Evolutionary conservation across 2,888 invertebrate species (phyloP).

Genomic region (Euproctis similis): DNA sequence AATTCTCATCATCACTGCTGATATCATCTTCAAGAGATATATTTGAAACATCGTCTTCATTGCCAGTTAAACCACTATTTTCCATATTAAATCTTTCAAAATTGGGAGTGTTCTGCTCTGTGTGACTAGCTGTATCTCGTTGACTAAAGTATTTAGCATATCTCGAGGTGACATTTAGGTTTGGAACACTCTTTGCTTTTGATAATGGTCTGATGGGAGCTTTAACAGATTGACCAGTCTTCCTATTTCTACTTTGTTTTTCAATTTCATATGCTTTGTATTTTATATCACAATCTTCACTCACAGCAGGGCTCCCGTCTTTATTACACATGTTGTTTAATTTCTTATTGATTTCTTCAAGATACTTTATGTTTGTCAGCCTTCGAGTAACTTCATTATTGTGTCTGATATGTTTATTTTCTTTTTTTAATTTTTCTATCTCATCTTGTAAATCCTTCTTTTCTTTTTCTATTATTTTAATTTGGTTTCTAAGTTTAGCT

Average conservation of each 20-base stretch:
- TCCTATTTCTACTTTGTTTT: conserved; percentile 48
- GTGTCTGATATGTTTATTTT: conserved; percentile 78
- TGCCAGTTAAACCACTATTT: conserved; percentile 12
- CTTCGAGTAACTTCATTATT: conserved; percentile 74
- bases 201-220: conserved; percentile 27
- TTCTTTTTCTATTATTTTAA: conserved; percentile 83
- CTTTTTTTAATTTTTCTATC: conserved; percentile 80
- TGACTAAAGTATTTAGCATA: conserved; percentile 72
- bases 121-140: conserved; percentile 54
- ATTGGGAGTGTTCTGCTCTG: conserved; percentile 30
- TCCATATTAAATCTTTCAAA: conserved; percentile 20
- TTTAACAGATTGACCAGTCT: conserved; percentile 26
- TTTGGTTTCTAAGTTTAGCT: conserved; percentile 83
- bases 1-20: conserved; percentile 44
- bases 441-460: conserved; percentile 78
- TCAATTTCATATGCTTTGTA: conserved; percentile 64
- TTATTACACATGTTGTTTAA: conserved; percentile 45
- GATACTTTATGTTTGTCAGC: conserved; percentile 81
- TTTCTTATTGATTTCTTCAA: conserved; percentile 83
- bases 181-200: conserved; percentile 70
- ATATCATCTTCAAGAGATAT: conserved; percentile 28
- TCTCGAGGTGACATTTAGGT: conserved; percentile 62
- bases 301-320: conserved; percentile 41
- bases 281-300: conserved; percentile 42
- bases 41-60: conserved; percentile 25